Evolutionary conservation across 2,113 vertebrate genomes (phyloP).

Genomic region (Pseudois nayaur): DNA sequence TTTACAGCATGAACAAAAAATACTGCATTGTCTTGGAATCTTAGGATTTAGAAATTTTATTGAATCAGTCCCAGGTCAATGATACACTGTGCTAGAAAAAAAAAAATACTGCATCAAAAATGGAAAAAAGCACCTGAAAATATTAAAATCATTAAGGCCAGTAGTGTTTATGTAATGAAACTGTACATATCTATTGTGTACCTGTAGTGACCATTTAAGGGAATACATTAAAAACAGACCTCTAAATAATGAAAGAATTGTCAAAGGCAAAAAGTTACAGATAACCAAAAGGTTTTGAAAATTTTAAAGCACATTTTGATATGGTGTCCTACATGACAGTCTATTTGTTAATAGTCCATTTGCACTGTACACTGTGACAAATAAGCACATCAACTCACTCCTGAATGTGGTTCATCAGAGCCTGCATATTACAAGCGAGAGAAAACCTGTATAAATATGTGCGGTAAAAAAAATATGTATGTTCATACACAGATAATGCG

Average conservation of each 20-base stretch:
- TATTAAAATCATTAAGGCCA: constrained; percentile 69
- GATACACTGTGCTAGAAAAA: constrained; percentile 31
- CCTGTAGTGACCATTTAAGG: constrained; percentile 60
- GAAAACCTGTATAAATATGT: neutral
- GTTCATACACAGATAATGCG: neutral
- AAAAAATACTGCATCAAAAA: constrained; percentile 55
- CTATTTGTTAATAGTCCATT: constrained; percentile 41
- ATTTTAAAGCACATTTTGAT: constrained; percentile 64
- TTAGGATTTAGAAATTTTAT: constrained; percentile 64
- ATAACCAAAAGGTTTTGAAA: constrained; percentile 48
- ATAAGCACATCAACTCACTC: constrained; percentile 11
- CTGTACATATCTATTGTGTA: constrained; percentile 62
- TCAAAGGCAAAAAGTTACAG: constrained; percentile 61
- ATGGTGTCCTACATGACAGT: constrained; percentile 5
- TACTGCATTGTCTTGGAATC: constrained; percentile 68
- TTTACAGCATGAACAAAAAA: constrained; percentile 74
- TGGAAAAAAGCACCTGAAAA: constrained; percentile 29
- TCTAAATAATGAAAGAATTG: constrained; percentile 72
- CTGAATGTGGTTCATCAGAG: constrained; percentile 33
- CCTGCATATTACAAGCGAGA: constrained; percentile 21
- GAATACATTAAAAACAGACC: constrained; percentile 72
- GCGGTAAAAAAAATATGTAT: neutral
- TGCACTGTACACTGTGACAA: constrained; percentile 37
- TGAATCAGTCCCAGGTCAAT: constrained; percentile 25
- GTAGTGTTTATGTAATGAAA: constrained; percentile 66